Evolutionary conservation across 2,797 vertebrate genomes (phyloP), one percentile per base, ranked within the genome.

Genomic region (Astyanax mexicanus): DNA sequence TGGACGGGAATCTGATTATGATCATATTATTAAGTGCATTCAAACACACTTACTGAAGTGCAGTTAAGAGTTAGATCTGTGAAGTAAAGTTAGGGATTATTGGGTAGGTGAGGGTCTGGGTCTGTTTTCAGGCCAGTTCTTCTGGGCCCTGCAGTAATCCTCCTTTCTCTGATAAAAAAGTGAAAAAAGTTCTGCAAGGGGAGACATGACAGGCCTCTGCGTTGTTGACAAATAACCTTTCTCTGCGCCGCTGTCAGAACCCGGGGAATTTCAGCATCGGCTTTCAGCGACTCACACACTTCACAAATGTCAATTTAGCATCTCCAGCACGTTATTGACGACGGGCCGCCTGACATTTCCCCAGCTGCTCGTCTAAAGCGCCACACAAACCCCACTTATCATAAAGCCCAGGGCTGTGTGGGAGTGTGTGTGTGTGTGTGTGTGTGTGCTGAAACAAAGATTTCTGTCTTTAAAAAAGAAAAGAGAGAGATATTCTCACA

Each of bases 251-350:
- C 74, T 74, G 77, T 80, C 77, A 76, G 72, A 73, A 25, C 67
- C 66, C 17, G 9, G 23, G 27, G 69, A 70, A 80, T 79, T 69
- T 70, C 68, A 40, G 67, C 69, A 29, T 64, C 38, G n/a, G 69
- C 69, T 69, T 77, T 80, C 71, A 69, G 70, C 15, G 29, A 68
- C 62, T 66, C 35, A 13, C 62, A 45, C 27, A 35, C 58, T 72
- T 72, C 79, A 81, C 80, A 85, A 85, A 81, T 82, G 81, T 83
- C 82, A 82, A 40, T 81, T 78, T 81, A 82, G 72, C 82, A 75
- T 83, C 79, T 80, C 49, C 45, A 82, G 15, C 81, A 79, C 71
- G 19, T 64, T 79, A 77, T 77, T 78, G 83, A 80, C 66, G 65
- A 70, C 25, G 38, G 42, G 71, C 27, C 35, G 64, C 51, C 67